Evolutionary conservation across 2,797 vertebrate species (phyloP).

Genomic region (Zonotrichia albicollis): DNA sequence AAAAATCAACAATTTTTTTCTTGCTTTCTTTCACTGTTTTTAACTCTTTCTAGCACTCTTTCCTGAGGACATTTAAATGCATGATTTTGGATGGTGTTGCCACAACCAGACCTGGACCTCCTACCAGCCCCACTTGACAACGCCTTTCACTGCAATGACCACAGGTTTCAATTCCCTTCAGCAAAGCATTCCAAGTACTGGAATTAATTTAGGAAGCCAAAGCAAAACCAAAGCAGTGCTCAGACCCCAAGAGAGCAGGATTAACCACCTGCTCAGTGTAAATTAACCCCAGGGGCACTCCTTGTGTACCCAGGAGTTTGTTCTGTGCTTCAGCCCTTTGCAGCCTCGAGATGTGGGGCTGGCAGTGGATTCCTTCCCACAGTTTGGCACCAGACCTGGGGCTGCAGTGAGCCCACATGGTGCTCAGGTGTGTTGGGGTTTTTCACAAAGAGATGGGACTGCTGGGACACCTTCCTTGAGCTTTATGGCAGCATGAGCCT

Average conservation of each 20-base stretch:
- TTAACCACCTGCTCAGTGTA: background rate
- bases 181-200: background rate
- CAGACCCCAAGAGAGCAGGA: background rate
- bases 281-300: background rate
- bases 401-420: rapidly evolving
- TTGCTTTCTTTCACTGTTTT: background rate
- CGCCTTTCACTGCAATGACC: rapidly evolving
- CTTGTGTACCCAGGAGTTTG: background rate
- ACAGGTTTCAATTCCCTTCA: background rate
- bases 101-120: background rate
- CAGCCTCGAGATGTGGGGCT: background rate
- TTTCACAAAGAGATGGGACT: background rate
- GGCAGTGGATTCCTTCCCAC: background rate
- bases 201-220: background rate
- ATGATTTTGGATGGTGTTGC: rapidly evolving
- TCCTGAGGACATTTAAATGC: background rate
- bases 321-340: background rate
- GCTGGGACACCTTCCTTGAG: background rate
- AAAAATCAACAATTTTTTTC: background rate
- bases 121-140: background rate
- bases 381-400: background rate
- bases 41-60: background rate
- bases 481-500: background rate
- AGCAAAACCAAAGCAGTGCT: background rate
- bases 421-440: background rate